These are phyloP conservation scores for Tolmerus cingulatus DNA, from an alignment of 2,888 invertebrate species.

Conservation along the genomic window DNA sequence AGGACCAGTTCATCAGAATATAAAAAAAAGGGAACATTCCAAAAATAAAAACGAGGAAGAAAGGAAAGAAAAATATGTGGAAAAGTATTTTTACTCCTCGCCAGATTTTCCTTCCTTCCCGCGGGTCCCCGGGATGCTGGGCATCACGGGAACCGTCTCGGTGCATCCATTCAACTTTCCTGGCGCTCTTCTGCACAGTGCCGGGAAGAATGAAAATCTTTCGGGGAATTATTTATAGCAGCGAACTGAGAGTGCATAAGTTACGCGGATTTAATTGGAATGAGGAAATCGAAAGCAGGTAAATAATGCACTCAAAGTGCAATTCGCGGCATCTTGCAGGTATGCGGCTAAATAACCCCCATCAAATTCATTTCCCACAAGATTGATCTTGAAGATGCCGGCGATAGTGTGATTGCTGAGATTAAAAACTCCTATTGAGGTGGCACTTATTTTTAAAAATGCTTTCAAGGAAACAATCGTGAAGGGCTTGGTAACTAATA, in stretches of 20 bases:
- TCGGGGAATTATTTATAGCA: conserved; percentile 6
- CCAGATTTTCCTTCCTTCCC: conserved; percentile 30
- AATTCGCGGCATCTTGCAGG: not conserved
- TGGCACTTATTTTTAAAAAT: not conserved
- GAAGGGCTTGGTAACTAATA: not conserved
- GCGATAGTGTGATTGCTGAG: not conserved
- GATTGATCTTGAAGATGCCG: not conserved
- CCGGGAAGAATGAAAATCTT: not conserved
- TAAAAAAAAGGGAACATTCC: not conserved
- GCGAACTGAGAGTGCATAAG: not conserved
- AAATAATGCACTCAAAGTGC: not conserved
- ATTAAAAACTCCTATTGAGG: not conserved
- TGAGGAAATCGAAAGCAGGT: not conserved
- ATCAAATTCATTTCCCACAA: not conserved
- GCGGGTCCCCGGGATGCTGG: not conserved
- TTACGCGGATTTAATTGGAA: conserved; percentile 1
- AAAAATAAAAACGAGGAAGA: not conserved
- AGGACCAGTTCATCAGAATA: conserved; percentile 7
- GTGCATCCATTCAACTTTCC: conserved; percentile 20
- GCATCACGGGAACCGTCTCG: not conserved
- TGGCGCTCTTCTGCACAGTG: not conserved
- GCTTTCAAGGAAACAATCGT: not conserved
- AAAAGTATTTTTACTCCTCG: conserved; percentile 45
- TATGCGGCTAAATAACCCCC: not conserved
- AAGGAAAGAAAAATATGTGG: not conserved